phyloP scores from a whole-genome alignment of 2,888 invertebrate genomes.

The Laothoe populi region DNA sequence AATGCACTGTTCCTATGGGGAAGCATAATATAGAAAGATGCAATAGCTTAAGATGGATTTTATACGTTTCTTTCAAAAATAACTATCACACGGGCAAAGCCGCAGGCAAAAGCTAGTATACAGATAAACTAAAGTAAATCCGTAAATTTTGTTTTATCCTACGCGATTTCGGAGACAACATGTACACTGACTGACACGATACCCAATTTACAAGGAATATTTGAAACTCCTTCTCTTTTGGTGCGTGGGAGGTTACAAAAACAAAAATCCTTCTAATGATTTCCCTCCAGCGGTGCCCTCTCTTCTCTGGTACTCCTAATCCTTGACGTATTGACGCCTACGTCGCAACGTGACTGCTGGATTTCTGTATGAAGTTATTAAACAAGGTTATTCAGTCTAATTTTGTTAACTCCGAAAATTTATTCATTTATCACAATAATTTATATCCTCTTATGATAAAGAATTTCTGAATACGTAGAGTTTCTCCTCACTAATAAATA shows the following conservation, averaged over 20 bases:
- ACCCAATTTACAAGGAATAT: not conserved
- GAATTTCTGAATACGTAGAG: no score
- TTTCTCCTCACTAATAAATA: no score
- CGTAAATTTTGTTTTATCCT: not conserved
- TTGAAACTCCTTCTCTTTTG: not conserved
- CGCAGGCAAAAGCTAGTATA: no score
- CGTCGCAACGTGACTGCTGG: not conserved
- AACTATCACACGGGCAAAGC: no score
- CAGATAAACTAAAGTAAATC: slow-evolving; percentile 5
- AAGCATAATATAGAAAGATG: no score
- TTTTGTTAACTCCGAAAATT: no score
- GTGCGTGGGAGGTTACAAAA: slow-evolving; percentile 5
- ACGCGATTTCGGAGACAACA: not conserved
- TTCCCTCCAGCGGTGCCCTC: not conserved
- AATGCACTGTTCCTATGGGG: no score
- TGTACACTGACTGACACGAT: not conserved
- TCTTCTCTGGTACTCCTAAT: not conserved
- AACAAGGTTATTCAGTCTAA: not conserved
- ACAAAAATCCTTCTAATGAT: not conserved
- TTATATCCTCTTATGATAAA: no score
- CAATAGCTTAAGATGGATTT: no score
- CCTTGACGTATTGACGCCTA: not conserved
- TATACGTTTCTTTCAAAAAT: no score
- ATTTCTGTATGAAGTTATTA: not conserved
- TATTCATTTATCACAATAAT: no score